Conservation (phyloP, 2,888 invertebrate genomes). For the Tachina fera region DNA sequence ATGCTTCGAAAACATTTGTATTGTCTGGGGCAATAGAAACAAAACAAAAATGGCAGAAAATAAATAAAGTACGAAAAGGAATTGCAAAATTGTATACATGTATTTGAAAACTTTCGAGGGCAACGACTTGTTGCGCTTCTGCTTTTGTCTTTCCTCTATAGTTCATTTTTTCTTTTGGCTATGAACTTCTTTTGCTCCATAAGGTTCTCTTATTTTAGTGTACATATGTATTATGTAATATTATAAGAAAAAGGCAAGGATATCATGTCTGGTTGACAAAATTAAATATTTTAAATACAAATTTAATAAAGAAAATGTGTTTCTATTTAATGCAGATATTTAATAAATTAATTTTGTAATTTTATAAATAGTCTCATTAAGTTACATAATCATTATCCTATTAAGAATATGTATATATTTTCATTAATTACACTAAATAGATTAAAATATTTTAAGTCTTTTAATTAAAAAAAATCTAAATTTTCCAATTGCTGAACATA, state of each 20-base stretch:
- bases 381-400: no score
- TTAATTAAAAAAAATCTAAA: no score
- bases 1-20: slow-evolving; percentile 65
- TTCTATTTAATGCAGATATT: not conserved
- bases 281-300: slow-evolving; percentile 10
- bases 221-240: slow-evolving; percentile 25
- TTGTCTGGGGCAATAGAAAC: slow-evolving; percentile 45
- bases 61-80: slow-evolving; percentile 11
- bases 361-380: not conserved
- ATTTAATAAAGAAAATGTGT: not conserved
- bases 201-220: not conserved
- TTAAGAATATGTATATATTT: no score
- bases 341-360: not conserved
- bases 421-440: no score
- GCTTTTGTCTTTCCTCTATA: slow-evolving; percentile 42
- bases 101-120: slow-evolving; percentile 72
- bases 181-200: not conserved
- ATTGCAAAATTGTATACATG: slow-evolving; percentile 25
- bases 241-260: slow-evolving; percentile 2
- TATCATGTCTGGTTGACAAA: slow-evolving; percentile 32
- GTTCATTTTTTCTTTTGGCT: not conserved
- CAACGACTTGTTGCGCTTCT: slow-evolving; percentile 75
- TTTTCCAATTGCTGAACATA: no score
- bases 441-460: no score
- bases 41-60: not conserved